Evolutionary conservation across 2,797 vertebrate species (phyloP), one percentile per base, ranked within the genome.

Genomic region (Hapalemur alaotrensis): DNA sequence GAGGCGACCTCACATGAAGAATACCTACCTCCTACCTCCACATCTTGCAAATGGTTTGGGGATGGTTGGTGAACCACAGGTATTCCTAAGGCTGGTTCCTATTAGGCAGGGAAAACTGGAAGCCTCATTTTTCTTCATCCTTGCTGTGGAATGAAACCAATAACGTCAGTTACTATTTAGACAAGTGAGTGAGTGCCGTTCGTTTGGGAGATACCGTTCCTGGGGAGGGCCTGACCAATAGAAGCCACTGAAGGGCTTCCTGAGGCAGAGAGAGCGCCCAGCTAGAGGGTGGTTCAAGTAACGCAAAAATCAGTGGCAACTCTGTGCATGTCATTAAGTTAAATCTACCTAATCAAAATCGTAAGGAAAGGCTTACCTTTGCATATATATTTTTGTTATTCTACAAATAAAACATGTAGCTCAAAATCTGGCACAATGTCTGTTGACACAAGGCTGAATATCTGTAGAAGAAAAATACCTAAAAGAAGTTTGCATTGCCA

Each of bases 41-140:
- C 41, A 80, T 87, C 94, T 86, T 96, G 93, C 86, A 95, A 76
- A 87, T 94, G 92, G 86, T 89, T 84, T 95, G 89, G 81, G 93
- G 86, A 65, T 97, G 89, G 82, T 59, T 96, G 96, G 93, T 94
- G 93, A 98, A 95, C 95, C 97, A 96, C 96, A 97, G 98, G 97
- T 97, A 98, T 97, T 91, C 93, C 75, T 78, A 91, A 89, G 75
- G 63, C 96, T 98, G 96, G 91, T 97, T 97, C 76, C 57, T 82
- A 97, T 97, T 96, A 97, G 94, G 92, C 65, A 84, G 88, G 65
- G 52, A 96, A 89, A 97, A 76, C 85, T 95, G 43, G 92, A 96
- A 93, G 93, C 81, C 73, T 95, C 0, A 0, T 91, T 95, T 93
- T 93, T 95, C 90, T 69, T 96, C 41, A 18, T 95, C 81, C 80